Conservation (phyloP, 2,797 vertebrate genomes). For the Chiloscyllium punctatum region DNA sequence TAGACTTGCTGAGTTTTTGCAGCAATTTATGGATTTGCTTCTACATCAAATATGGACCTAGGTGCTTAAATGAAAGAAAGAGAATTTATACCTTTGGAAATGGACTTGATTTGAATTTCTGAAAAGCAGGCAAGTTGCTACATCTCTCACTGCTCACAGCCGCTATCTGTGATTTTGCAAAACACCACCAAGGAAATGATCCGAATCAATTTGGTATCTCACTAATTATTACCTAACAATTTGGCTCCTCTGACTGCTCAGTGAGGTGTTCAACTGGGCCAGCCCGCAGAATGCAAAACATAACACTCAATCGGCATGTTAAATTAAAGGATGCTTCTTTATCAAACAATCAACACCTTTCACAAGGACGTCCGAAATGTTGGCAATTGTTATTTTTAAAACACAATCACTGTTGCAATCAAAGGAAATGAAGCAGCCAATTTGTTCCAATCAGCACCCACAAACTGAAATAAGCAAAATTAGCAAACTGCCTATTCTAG, state of each 20-base stretch:
- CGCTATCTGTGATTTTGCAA: not conserved
- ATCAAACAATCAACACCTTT: not conserved
- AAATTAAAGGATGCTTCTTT: not conserved
- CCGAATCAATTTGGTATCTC: not conserved
- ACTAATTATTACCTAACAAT: not conserved
- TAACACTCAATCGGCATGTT: not conserved
- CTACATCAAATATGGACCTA: not conserved
- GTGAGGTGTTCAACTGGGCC: not conserved
- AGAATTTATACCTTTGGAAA: not conserved
- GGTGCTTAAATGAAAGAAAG: not conserved
- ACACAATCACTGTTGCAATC: not conserved
- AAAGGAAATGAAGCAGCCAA: not conserved
- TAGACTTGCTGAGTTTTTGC: too few species aligned
- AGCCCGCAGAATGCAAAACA: not conserved
- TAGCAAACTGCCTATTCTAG: not conserved
- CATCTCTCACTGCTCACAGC: not conserved
- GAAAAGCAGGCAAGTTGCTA: not conserved
- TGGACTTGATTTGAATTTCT: not conserved
- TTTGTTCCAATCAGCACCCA: not conserved
- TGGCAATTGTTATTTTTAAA: not conserved
- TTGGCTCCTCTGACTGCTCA: not conserved
- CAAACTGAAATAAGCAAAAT: not conserved
- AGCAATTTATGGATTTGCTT: not conserved
- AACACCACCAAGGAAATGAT: not conserved
- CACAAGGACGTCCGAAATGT: not conserved